These are phyloP conservation scores for Syngnathus rostellatus DNA, from an alignment of 2,797 vertebrate species.

Conservation along the genomic window DNA sequence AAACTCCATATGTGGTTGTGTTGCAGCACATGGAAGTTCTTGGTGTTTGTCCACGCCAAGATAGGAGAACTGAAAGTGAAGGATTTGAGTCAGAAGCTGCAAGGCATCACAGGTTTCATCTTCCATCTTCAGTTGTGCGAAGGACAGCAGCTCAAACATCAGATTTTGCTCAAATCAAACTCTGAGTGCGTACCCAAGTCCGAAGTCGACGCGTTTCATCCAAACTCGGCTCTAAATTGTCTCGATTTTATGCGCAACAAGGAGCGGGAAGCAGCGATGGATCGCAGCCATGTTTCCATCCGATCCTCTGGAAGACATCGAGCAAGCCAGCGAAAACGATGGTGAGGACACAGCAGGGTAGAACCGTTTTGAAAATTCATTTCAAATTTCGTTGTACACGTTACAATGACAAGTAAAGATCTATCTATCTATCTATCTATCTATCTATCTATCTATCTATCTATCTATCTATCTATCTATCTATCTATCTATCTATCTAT, in stretches of 20 bases:
- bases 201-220: background rate
- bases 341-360: constrained; percentile 59
- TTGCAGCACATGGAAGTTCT: constrained; percentile 79
- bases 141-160: constrained; percentile 77
- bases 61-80: constrained; percentile 81
- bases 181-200: constrained; percentile 74
- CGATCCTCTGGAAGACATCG: constrained; percentile 67
- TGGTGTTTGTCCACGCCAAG: constrained; percentile 83
- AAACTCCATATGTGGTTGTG: background rate
- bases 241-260: constrained; percentile 36
- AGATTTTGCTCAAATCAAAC: constrained; percentile 81
- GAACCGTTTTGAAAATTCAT: background rate
- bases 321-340: constrained; percentile 72
- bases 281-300: constrained; percentile 85
- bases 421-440: too few relatives aligned
- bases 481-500: too few relatives aligned
- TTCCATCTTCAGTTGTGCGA: constrained; percentile 85
- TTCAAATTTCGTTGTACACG: too few relatives aligned
- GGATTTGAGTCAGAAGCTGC: constrained; percentile 82
- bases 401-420: too few relatives aligned
- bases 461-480: too few relatives aligned
- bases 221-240: background rate
- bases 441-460: too few relatives aligned
- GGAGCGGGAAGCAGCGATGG: constrained; percentile 87
- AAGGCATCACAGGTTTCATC: constrained; percentile 82